phyloP scores from a whole-genome alignment of 2,113 vertebrate species.

The Mastomys natalensis region DNA sequence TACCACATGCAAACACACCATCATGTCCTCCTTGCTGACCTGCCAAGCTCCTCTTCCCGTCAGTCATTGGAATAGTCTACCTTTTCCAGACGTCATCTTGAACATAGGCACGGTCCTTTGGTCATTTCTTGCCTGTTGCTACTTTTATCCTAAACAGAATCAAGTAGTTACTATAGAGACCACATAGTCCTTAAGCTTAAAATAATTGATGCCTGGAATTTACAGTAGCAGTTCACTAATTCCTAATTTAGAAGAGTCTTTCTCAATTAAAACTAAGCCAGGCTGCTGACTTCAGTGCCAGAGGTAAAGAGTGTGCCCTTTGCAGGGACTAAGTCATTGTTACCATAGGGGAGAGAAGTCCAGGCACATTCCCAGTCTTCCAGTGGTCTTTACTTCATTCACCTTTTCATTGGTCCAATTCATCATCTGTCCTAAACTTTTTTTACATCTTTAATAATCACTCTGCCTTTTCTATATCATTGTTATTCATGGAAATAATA shows the following conservation, averaged over 20 bases:
- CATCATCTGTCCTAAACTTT: background rate
- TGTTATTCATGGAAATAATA: background rate
- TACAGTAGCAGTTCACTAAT: background rate
- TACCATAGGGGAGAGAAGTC: too few species aligned
- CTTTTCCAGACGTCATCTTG: background rate
- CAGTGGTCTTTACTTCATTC: background rate
- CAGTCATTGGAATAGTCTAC: background rate
- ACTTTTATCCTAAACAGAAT: background rate
- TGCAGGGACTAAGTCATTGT: background rate
- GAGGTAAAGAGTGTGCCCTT: background rate
- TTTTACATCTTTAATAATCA: background rate
- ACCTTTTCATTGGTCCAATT: background rate
- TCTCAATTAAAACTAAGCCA: slow-evolving; percentile 1
- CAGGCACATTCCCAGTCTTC: background rate
- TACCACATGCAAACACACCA: background rate
- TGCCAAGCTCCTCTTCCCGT: background rate
- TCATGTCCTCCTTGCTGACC: background rate
- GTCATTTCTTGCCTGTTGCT: background rate
- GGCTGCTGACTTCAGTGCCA: background rate
- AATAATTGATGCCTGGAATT: background rate
- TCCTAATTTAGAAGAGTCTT: background rate
- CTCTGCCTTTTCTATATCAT: background rate
- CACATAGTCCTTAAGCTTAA: background rate
- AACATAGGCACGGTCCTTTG: background rate
- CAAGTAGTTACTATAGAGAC: background rate